Base-by-base conservation (phyloP, 2,113 vertebrate genomes). In the Grammomys surdaster region DNA sequence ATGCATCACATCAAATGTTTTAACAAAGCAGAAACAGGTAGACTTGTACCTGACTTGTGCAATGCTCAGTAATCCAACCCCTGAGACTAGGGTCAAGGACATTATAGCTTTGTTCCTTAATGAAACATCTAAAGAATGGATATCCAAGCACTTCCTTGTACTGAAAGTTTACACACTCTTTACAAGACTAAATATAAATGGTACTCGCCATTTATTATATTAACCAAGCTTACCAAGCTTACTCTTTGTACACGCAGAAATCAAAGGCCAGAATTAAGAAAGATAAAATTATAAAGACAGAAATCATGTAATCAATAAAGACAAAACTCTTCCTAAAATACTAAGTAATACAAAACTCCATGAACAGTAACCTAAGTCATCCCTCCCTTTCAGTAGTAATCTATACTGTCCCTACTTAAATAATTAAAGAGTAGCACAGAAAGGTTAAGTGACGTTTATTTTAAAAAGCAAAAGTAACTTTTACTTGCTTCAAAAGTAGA, bases 371-470 rank as follows among this genome's bases (percentile, higher is more conserved):
- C 75, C 85, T 77, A 92, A 95, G 91, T 60, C 88, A 82, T 54
- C 51, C 3, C 51, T 65, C 82, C 88, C 75, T 94, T 94, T 77
- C 92, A 76, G 67, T 86, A 86, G 81, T 93, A 95, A 95, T 92
- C 88, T 89, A 87, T 65, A 88, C 89, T 82, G 80, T 51, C 87
- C 73, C 28, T 87, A 86, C 19, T 75, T 97, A 95, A 97, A 97
- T 97, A 95, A 96, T 96, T 72, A 95, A 94, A 94, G 19, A 56
- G 36, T 26, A 82, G 60, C 17, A 33, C n/a, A 8, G 24, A 93
- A 93, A 96, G 19, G 80, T 85, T 73, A 95, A 84, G 72, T 73
- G 85, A 60, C 14, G 76, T 26, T 51, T 40, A 80, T 20, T 85
- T 46, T 65, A 65, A 95, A 94, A 80, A 28, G 33, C 22, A 93